Base-by-base conservation (phyloP, 2,113 vertebrate species). In the Dendropsophus ebraccatus region DNA sequence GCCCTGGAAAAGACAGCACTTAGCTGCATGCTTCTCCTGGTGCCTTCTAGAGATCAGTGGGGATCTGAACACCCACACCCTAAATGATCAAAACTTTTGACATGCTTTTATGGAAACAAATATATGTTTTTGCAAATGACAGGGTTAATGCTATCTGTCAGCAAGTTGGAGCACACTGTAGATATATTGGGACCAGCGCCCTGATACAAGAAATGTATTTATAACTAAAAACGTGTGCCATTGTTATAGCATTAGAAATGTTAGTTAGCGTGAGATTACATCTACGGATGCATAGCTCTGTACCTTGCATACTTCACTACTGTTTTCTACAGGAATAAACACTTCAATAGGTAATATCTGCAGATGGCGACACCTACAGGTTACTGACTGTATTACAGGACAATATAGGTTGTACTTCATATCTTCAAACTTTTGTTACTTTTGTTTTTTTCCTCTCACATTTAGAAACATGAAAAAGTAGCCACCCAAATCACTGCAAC, bases 301-400 rank as follows among this genome's bases (percentile, higher is more conserved):
- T 19, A 54, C 2, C 49, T 56, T 56, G 25, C 13, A 28, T 6
- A 28, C n/a, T 28, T 4, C 12, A 19, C 12, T 28, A 28, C 2
- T 5, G 5, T 30, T 14, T 30, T 23, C 54, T 23, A 4, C 14
- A 65, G 12, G 12, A 14, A 28, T 65, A 30, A 65, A 30, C 4
- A 4, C 54, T 7, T 23, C 21, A 23, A 56, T 56, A 23, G 54
- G 5, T 25, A 13, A 28, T 35, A 16, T 23, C 21, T n/a, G 32
- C n/a, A 14, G 5, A 78, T 35, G 52, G 75, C 1, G 75, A 35
- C 75, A 78, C 35, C 75, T 58, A 12, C 78, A 62, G 78, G 56
- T 28, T 56, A 56, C 32, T 78, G 37, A 21, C 52, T 12, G 30
- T 13, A n/a, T 54, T 56, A 73, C 70, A n/a, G 11, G 47, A 41